These are phyloP conservation scores for Drosophila kanekoi DNA, from an alignment of 2,888 invertebrate species.

Conservation along the genomic window DNA sequence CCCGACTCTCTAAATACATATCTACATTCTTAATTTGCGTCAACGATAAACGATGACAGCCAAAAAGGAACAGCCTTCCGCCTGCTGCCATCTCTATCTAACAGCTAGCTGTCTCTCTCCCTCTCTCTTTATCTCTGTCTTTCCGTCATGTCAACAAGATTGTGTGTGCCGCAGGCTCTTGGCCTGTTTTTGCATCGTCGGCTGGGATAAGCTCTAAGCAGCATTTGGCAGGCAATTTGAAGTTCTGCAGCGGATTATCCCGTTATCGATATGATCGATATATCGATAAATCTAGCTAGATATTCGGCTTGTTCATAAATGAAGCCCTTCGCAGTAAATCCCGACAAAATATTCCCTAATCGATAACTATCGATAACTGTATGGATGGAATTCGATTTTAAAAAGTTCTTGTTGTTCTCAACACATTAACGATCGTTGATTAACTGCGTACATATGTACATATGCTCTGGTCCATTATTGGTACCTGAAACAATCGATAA, in stretches of 20 bases:
- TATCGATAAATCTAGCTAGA: background rate
- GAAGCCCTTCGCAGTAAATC: too few relatives aligned
- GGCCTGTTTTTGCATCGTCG: constrained; percentile 4
- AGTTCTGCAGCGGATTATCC: background rate
- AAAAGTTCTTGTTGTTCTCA: too few relatives aligned
- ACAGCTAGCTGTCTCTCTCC: background rate
- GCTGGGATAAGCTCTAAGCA: background rate
- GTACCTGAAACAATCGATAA: background rate
- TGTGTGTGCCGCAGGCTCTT: constrained; percentile 16
- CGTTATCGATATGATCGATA: constrained; percentile 3
- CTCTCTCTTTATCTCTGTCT: background rate
- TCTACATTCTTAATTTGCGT: constrained; percentile 73
- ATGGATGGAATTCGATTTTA: too few relatives aligned
- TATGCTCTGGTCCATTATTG: background rate
- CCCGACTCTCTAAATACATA: constrained; percentile 66
- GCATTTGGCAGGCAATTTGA: background rate
- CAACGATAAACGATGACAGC: constrained; percentile 59
- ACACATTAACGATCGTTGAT: too few relatives aligned
- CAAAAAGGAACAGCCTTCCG: constrained; percentile 1
- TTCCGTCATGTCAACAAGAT: constrained; percentile 7
- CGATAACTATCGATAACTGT: too few relatives aligned
- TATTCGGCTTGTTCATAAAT: too few relatives aligned
- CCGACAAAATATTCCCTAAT: too few relatives aligned
- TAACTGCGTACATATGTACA: background rate
- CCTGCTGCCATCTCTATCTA: background rate